Conservation (phyloP, 1,140 invertebrate genomes). For the Eriocheir sinensis region DNA sequence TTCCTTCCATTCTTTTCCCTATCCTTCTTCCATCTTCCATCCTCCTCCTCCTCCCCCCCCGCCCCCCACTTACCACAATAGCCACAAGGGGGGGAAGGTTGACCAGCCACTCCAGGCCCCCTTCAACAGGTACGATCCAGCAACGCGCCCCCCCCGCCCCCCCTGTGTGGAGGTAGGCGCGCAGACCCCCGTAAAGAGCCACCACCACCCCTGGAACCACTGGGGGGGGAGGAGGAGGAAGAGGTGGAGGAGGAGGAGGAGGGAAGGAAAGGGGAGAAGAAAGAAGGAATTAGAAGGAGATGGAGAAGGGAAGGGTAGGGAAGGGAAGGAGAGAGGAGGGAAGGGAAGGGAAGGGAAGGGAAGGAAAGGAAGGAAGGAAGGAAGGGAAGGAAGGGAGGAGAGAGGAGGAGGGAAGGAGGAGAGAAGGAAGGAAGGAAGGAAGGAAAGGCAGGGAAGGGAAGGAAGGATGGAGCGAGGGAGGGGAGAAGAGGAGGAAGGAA, state of each 20-base stretch:
- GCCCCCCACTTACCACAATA: conserved; percentile 81
- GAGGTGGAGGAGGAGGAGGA: background rate
- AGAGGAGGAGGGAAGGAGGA: background rate
- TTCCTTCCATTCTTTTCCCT: too few species aligned
- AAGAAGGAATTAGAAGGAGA: background rate
- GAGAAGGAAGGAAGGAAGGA: background rate
- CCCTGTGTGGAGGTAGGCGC: too few species aligned
- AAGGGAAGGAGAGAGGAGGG: background rate
- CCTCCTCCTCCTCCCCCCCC: conserved; percentile 50
- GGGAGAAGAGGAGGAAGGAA: background rate
- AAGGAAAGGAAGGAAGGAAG: conserved; percentile 27
- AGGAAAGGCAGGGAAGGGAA: background rate
- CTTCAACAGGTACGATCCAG: conserved; percentile 82
- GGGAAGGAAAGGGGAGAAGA: conserved; percentile 11
- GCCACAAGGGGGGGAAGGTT: conserved; percentile 83
- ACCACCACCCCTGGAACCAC: too few species aligned
- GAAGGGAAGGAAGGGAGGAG: background rate
- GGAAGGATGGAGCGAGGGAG: conserved; percentile 20
- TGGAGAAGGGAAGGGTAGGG: too few species aligned
- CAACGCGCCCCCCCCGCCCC: conserved; percentile 78
- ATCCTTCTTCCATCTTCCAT: background rate
- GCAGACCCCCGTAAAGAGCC: too few species aligned
- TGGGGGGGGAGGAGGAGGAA: conserved; percentile 16
- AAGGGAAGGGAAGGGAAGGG: background rate
- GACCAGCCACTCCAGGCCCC: conserved; percentile 82